A percentile compares a stretch with the other conserved stretches of the same genome.
phyloP scores from a whole-genome alignment of 2,888 invertebrate species.

The Sphecodes monilicornis region DNA sequence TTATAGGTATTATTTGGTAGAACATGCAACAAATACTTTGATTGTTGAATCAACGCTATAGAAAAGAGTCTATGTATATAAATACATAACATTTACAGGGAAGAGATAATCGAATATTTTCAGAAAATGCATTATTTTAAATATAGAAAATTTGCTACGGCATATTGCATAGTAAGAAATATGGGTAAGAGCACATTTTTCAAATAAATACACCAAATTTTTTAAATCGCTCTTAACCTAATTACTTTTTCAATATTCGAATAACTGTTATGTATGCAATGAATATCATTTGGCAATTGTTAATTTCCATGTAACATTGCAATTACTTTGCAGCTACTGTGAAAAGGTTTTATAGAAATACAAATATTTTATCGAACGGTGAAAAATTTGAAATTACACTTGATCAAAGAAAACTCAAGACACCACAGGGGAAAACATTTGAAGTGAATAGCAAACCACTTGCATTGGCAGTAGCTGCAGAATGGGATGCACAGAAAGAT shows the following conservation, averaged over 20 bases:
- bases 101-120: constrained; percentile 19
- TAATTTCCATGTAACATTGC: neutral
- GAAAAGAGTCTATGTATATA: neutral
- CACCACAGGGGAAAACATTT: constrained; percentile 93
- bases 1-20: neutral
- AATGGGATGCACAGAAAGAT: constrained; percentile 96
- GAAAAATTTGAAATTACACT: constrained; percentile 93
- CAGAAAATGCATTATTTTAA: constrained; percentile 59
- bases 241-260: neutral
- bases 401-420: constrained; percentile 95
- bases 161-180: constrained; percentile 61
- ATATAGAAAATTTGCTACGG: constrained; percentile 52
- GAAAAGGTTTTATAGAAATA: constrained; percentile 91
- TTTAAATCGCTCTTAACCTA: constrained; percentile 32
- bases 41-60: constrained; percentile 11
- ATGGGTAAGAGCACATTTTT: constrained; percentile 68
- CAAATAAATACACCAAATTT: neutral
- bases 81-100: constrained; percentile 32
- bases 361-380: constrained; percentile 89
- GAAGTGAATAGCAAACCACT: constrained; percentile 93
- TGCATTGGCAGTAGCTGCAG: constrained; percentile 96
- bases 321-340: constrained; percentile 82
- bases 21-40: neutral
- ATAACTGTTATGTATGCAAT: neutral
- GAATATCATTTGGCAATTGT: neutral